A percentile compares a stretch with the other conserved stretches of the same genome.
Evolutionary conservation across 2,888 invertebrate genomes (phyloP).

Genomic region (Apomyelois bistriatella): DNA sequence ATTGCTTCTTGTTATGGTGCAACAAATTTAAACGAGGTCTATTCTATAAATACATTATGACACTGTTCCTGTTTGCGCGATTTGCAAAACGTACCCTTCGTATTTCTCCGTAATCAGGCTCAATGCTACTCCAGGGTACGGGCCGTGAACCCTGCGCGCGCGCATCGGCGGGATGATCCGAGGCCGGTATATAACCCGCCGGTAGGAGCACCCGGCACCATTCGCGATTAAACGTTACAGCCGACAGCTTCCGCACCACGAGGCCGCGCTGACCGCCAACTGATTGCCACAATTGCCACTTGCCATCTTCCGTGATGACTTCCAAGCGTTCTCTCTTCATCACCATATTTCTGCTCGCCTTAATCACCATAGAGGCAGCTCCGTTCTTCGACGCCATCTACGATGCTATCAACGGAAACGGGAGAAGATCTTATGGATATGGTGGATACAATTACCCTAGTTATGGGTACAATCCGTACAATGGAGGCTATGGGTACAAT

Average conservation of each 20-base stretch:
- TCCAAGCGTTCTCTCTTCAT: conserved; percentile 30
- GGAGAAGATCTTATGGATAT: conserved; percentile 61
- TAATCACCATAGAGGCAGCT: conserved; percentile 47
- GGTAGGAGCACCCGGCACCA: conserved; percentile 68
- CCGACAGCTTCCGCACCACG: conserved; percentile 64
- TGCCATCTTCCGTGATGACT: conserved; percentile 64
- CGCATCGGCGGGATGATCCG: conserved; percentile 68
- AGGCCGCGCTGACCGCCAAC: conserved; percentile 66
- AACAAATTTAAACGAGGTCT: conserved; percentile 13
- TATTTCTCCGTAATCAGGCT: conserved; percentile 45
- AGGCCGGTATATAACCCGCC: conserved; percentile 75
- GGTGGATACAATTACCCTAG: conserved; percentile 44
- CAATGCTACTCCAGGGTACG: conserved; percentile 65
- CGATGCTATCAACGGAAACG: conserved; percentile 64
- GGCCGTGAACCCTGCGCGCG: conserved; percentile 72
- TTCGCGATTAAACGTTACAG: conserved; percentile 69
- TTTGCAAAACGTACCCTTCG: conserved; percentile 47
- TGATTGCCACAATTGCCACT: conserved; percentile 66
- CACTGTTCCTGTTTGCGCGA: conserved; percentile 44
- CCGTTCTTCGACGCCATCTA: conserved; percentile 74
- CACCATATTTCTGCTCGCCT: conserved; percentile 35
- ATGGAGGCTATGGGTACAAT: conserved; percentile 40
- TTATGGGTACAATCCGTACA: conserved; percentile 43
- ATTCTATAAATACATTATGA: conserved; percentile 14
- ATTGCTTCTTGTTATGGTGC: conserved; percentile 25